Conservation (phyloP, 1,140 invertebrate species). For the Lepidurus arcticus region DNA sequence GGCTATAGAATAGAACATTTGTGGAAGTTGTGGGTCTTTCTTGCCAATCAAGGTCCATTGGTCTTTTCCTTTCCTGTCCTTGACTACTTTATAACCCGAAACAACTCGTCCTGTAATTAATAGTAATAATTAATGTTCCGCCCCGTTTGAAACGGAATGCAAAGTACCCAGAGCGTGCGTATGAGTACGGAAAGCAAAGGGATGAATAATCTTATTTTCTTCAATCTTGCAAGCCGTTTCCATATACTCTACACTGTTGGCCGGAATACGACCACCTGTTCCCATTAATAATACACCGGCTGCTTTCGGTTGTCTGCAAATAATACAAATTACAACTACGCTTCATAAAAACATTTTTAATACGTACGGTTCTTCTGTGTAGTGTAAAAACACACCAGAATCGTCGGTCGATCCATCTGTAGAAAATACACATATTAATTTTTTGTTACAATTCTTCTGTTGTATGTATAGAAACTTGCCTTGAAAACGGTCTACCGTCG, state of each 20-base stretch:
- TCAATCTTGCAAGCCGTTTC: slow-evolving; percentile 75
- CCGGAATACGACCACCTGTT: slow-evolving; percentile 68
- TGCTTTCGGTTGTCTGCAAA: slow-evolving; percentile 59
- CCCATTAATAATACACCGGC: slow-evolving; percentile 83
- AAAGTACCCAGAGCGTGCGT: slow-evolving; percentile 78
- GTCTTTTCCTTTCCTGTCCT: slow-evolving; percentile 51
- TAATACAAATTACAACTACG: not conserved
- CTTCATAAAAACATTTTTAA: slow-evolving; percentile 1
- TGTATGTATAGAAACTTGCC: slow-evolving; percentile 45
- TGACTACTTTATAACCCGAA: slow-evolving; percentile 71
- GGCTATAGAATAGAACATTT: slow-evolving; percentile 57
- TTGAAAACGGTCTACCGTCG: slow-evolving; percentile 62
- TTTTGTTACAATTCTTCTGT: not conserved
- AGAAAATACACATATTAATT: slow-evolving; percentile 40
- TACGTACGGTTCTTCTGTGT: slow-evolving; percentile 65
- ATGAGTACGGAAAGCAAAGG: slow-evolving; percentile 91
- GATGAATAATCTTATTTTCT: slow-evolving; percentile 79
- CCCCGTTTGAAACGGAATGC: not conserved
- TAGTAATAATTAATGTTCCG: slow-evolving; percentile 8
- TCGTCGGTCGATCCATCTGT: slow-evolving; percentile 68
- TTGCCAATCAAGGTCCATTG: slow-evolving; percentile 77
- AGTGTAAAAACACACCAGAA: slow-evolving; percentile 71
- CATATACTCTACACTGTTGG: slow-evolving; percentile 69
- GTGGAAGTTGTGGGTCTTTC: slow-evolving; percentile 55
- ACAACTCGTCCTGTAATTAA: slow-evolving; percentile 65